Evolutionary conservation across 2,888 invertebrate species (phyloP).

Genomic region (Spodoptera picta): DNA sequence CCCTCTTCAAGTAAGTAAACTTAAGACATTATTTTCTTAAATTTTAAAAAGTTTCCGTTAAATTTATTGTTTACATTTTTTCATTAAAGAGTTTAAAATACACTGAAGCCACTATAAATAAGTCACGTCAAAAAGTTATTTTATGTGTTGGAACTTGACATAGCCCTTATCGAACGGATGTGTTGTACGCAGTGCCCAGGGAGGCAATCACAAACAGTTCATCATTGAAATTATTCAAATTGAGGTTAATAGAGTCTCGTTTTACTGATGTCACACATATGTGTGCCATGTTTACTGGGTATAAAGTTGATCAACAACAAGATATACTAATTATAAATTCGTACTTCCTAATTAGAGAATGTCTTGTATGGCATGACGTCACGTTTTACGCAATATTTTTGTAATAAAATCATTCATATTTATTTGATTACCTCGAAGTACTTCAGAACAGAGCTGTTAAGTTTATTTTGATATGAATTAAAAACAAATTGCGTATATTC

Average conservation of each 20-base stretch:
- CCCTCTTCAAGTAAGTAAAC: slow-evolving; percentile 86
- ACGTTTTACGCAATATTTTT: slow-evolving; percentile 61
- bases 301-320: slow-evolving; percentile 79
- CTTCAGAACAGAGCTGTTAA: slow-evolving; percentile 19
- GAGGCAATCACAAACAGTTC: slow-evolving; percentile 81
- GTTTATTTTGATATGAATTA: slow-evolving; percentile 18
- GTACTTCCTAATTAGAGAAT: slow-evolving; percentile 71
- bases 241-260: slow-evolving; percentile 86
- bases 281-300: slow-evolving; percentile 83
- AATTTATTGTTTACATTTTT: slow-evolving; percentile 51
- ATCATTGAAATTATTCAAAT: slow-evolving; percentile 85
- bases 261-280: slow-evolving; percentile 85
- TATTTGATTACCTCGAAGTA: slow-evolving; percentile 16
- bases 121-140: slow-evolving; percentile 64
- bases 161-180: slow-evolving; percentile 82
- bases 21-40: slow-evolving; percentile 60
- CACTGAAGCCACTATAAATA: slow-evolving; percentile 49
- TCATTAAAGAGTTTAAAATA: slow-evolving; percentile 9
- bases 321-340: slow-evolving; percentile 73
- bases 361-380: slow-evolving; percentile 63
- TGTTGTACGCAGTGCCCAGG: slow-evolving; percentile 75
- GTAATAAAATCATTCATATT: slow-evolving; percentile 20
- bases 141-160: slow-evolving; percentile 69
- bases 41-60: slow-evolving; percentile 27
- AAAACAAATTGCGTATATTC: slow-evolving; percentile 42